Evolutionary conservation across 2,888 invertebrate genomes (phyloP).

Genomic region (Latrodectus hesperus): DNA sequence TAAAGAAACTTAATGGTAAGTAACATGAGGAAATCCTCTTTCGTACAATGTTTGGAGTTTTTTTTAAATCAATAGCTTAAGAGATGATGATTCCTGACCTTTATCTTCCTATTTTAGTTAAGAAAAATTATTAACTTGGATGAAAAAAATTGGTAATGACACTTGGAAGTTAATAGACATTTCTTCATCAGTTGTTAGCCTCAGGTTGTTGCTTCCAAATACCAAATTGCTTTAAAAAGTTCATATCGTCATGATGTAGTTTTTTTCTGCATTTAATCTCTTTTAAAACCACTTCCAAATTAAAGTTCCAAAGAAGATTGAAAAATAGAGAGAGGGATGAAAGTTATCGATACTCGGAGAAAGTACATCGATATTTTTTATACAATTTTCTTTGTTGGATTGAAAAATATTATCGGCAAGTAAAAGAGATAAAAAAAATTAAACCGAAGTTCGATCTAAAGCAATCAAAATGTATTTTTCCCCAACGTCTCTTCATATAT

Average conservation of each 20-base stretch:
- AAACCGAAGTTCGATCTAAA: background rate
- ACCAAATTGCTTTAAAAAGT: slow-evolving; percentile 45
- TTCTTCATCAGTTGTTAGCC: slow-evolving; percentile 36
- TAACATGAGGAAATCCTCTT: background rate
- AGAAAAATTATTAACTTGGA: slow-evolving; percentile 28
- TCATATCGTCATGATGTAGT: background rate
- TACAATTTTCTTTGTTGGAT: slow-evolving; percentile 24
- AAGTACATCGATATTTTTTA: slow-evolving; percentile 17
- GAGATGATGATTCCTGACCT: slow-evolving; percentile 3
- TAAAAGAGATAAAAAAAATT: slow-evolving; percentile 19
- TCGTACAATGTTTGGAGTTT: background rate
- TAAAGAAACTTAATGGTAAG: background rate
- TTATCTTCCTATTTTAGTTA: background rate
- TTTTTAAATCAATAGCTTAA: slow-evolving; percentile 28
- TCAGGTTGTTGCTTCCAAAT: slow-evolving; percentile 10
- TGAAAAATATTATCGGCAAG: slow-evolving; percentile 5
- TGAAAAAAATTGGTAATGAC: slow-evolving; percentile 37
- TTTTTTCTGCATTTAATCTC: slow-evolving; percentile 1
- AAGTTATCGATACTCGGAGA: slow-evolving; percentile 2
- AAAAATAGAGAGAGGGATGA: background rate
- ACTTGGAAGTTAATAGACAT: slow-evolving; percentile 18
- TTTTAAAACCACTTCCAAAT: slow-evolving; percentile 19
- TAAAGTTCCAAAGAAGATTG: slow-evolving; percentile 16
- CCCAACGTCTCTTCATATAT: slow-evolving; percentile 10
- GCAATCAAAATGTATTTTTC: slow-evolving; percentile 40